These are phyloP conservation scores for Erpetoichthys calabaricus DNA, from an alignment of 2,797 vertebrate species.

Conservation along the genomic window DNA sequence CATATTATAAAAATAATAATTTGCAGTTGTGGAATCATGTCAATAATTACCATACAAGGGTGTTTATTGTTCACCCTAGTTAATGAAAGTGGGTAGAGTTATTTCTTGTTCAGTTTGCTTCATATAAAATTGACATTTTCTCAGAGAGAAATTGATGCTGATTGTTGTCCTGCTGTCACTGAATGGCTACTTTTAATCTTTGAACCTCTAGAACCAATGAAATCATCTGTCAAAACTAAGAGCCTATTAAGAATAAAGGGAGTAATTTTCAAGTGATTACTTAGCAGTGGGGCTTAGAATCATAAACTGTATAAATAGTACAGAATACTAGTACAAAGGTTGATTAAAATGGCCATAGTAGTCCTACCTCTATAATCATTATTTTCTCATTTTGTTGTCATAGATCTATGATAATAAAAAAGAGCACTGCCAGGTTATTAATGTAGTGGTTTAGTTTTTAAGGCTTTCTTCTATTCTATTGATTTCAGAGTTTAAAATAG, in stretches of 20 bases:
- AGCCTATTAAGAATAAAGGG: slow-evolving; percentile 48
- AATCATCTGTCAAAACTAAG: slow-evolving; percentile 45
- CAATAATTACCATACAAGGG: too few species aligned
- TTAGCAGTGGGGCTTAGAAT: slow-evolving; percentile 63
- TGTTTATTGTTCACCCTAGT: too few species aligned
- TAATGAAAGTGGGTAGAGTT: slow-evolving; percentile 10
- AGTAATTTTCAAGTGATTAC: slow-evolving; percentile 74
- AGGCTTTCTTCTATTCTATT: slow-evolving; percentile 20
- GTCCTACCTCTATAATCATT: slow-evolving; percentile 67
- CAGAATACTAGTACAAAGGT: slow-evolving; percentile 62
- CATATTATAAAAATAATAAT: too few species aligned
- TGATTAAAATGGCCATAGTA: slow-evolving; percentile 72
- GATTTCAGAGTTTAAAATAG: neutral
- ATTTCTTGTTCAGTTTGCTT: slow-evolving; percentile 13
- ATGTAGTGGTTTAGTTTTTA: slow-evolving; percentile 34
- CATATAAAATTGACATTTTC: slow-evolving; percentile 18
- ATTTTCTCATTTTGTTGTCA: slow-evolving; percentile 66
- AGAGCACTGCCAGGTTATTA: slow-evolving; percentile 58
- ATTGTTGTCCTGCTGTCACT: slow-evolving; percentile 51
- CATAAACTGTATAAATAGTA: slow-evolving; percentile 68
- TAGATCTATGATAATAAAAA: slow-evolving; percentile 61
- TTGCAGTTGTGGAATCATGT: too few species aligned
- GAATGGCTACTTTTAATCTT: slow-evolving; percentile 45
- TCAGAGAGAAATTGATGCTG: slow-evolving; percentile 24
- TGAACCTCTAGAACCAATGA: slow-evolving; percentile 35